Evolutionary conservation across 2,113 vertebrate species (phyloP).

Genomic region (Nycticebus coucang): DNA sequence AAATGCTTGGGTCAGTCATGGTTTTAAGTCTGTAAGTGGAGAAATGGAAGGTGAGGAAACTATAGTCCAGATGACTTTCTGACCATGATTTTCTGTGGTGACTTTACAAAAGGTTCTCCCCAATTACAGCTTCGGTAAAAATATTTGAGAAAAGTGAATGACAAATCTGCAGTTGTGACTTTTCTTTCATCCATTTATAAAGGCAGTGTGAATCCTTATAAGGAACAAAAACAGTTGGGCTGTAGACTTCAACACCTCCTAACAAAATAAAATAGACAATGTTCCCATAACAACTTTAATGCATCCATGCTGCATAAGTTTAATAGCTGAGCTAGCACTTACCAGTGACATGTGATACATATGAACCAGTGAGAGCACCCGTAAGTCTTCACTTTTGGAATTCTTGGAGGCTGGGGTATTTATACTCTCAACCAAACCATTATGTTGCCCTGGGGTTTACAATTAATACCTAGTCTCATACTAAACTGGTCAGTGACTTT

Average conservation of each 20-base stretch:
- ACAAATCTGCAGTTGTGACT: not conserved
- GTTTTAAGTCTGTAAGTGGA: not conserved
- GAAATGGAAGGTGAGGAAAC: not conserved
- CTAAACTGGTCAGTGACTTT: slow-evolving; percentile 49
- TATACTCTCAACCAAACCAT: slow-evolving; percentile 12
- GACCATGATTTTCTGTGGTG: not conserved
- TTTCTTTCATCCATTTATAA: not conserved
- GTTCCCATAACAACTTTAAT: not conserved
- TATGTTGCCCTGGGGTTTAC: not conserved
- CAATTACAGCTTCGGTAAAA: not conserved
- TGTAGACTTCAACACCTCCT: not conserved
- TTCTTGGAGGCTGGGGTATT: not conserved
- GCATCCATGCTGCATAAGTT: not conserved
- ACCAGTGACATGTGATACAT: not conserved
- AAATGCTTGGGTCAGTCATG: not conserved
- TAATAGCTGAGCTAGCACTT: not conserved
- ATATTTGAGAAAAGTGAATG: not conserved
- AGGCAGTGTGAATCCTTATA: not conserved
- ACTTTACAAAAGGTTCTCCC: not conserved
- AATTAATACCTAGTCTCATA: slow-evolving; percentile 37
- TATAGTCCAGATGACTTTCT: not conserved
- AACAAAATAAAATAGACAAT: not conserved
- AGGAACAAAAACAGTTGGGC: not conserved
- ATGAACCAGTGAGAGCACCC: not conserved
- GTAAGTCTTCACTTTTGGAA: not conserved